Conservation (phyloP, 2,797 vertebrate species). For the Otolemur crassicaudatus region DNA sequence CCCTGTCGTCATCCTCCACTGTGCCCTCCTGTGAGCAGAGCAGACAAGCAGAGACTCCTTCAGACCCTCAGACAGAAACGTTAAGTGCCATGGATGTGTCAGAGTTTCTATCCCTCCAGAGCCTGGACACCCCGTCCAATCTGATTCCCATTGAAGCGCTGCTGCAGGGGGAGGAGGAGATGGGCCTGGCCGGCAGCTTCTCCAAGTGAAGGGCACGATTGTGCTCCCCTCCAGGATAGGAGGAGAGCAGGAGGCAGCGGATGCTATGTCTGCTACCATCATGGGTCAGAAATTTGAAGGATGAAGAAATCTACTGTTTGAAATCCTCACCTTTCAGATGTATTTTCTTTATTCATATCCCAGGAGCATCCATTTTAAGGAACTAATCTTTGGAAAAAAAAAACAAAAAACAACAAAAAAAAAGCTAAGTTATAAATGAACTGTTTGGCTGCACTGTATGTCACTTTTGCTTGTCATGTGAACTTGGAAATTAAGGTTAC, state of each 20-base stretch:
- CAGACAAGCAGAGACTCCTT: slow-evolving; percentile 84
- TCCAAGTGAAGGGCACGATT: slow-evolving; percentile 87
- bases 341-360: slow-evolving; percentile 87
- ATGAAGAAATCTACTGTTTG: slow-evolving; percentile 84
- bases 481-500: slow-evolving; percentile 88
- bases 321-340: slow-evolving; percentile 86
- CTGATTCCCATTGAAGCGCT: slow-evolving; percentile 93
- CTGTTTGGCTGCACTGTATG: slow-evolving; percentile 91
- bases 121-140: slow-evolving; percentile 91
- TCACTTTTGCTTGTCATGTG: slow-evolving; percentile 91
- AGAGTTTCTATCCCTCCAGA: slow-evolving; percentile 95
- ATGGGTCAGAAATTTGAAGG: slow-evolving; percentile 85
- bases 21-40: slow-evolving; percentile 84
- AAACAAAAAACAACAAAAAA: slow-evolving; percentile 65
- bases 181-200: slow-evolving; percentile 89
- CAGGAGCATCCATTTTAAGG: slow-evolving; percentile 87
- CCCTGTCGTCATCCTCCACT: slow-evolving; percentile 77
- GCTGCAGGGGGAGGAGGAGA: slow-evolving; percentile 94
- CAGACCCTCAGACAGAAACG: slow-evolving; percentile 88
- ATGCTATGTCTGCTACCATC: slow-evolving; percentile 68
- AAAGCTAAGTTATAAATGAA: slow-evolving; percentile 89
- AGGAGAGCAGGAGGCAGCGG: slow-evolving; percentile 13
- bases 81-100: slow-evolving; percentile 96
- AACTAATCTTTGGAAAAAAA: slow-evolving; percentile 82
- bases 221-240: neutral